phyloP scores from a whole-genome alignment of 2,113 vertebrate species.

The Butorides virescens region DNA sequence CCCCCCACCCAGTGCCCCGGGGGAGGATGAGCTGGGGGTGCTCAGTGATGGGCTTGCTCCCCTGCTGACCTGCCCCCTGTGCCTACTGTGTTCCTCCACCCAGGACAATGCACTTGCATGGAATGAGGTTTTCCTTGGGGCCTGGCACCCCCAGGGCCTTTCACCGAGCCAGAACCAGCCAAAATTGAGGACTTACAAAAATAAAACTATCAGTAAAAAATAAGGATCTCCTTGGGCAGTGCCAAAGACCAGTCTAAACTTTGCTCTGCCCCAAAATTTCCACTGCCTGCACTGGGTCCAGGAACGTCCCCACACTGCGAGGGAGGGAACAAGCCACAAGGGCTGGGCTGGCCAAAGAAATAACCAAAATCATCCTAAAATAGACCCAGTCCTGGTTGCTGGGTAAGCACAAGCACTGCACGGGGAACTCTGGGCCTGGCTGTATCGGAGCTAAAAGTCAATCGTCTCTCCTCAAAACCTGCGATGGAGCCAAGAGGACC shows the following conservation, averaged over 20 bases:
- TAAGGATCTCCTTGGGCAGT: neutral
- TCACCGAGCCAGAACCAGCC: neutral
- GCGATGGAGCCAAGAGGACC: accelerated
- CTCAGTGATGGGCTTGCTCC: neutral
- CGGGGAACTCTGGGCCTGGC: neutral
- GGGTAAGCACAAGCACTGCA: neutral
- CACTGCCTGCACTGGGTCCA: neutral
- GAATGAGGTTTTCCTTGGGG: neutral
- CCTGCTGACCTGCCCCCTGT: neutral
- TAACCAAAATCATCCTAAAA: neutral
- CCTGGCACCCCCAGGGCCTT: neutral
- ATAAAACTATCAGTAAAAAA: neutral
- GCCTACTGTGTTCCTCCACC: neutral
- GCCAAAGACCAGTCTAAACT: neutral
- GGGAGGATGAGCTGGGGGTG: neutral
- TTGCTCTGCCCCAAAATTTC: neutral
- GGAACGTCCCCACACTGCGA: neutral
- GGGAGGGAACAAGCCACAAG: neutral
- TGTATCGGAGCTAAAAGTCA: neutral
- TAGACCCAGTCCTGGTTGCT: neutral
- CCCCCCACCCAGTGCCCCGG: accelerated
- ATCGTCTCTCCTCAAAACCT: neutral
- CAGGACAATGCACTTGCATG: neutral
- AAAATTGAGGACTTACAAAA: neutral
- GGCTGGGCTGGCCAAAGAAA: neutral